Evolutionary conservation across 2,113 vertebrate genomes (phyloP), one percentile per base, ranked within the genome.

Genomic region (Casuarius casuarius): DNA sequence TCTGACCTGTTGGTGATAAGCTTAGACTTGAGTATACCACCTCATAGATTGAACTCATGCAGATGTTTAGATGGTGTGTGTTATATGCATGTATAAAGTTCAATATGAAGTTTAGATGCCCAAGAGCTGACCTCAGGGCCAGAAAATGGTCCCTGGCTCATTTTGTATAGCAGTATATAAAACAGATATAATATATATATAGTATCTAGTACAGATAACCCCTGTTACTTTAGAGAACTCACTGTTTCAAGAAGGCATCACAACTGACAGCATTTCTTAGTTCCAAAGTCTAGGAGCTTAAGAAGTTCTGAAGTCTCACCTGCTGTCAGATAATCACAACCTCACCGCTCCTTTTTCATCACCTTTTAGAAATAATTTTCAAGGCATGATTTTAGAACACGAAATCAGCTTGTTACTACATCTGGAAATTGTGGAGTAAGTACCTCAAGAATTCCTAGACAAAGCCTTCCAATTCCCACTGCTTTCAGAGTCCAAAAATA

Each of bases 1-100:
- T 77, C 23, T 61, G 74, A 74, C 28, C 10, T 26, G 18, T 48
- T 58, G 19, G 5, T 46, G 21, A 62, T 0, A 0, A 7, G 15
- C 0, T 0, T 5, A 74, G 31, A 44, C 6, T 12, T 61, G 56
- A 71, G 16, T 38, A 5, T 48, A 52, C 42, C 51, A n/a, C 7
- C 4, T 54, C 38, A 40, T 38, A 38, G 56, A 49, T 2, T 54
- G 33, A 15, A 46, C n/a, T 81, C 31, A 6, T 3, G 67, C 35
- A 48, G 54, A 5, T 77, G 12, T 61, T 92, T n/a, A 23, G 15
- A 6, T 40, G 23, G 6, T 56, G 48, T 68, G 26, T 80, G 38
- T 17, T 66, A 33, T 29, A 42, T 58, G 44, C 7, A 38, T 63
- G 19, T 72, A 10, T 29, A 70, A 65, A 3, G 5, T 63, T 68